A percentile compares a stretch with the other conserved stretches of the same genome.
Conservation (phyloP, 2,888 invertebrate genomes). For the Dioctria linearis region DNA sequence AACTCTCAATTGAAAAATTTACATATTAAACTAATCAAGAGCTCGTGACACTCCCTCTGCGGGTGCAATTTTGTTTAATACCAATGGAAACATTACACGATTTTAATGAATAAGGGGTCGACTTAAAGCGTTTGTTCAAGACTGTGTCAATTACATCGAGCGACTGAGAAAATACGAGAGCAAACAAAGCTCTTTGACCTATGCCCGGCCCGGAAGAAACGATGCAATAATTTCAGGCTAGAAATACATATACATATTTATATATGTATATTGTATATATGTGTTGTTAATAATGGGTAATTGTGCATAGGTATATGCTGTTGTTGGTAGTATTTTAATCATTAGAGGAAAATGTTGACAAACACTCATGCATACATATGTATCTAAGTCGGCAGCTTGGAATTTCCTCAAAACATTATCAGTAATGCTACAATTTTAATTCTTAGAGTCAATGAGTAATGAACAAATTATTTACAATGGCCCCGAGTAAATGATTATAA, state of each 20-base stretch:
- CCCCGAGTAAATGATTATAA: too few species aligned
- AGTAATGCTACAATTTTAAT: background rate
- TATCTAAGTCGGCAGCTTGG: too few species aligned
- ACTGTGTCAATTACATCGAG: background rate
- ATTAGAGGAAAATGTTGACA: too few species aligned
- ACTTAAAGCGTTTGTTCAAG: background rate
- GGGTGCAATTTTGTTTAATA: slow-evolving; percentile 7
- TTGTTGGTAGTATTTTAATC: too few species aligned
- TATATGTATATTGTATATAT: too few species aligned
- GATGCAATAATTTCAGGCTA: background rate
- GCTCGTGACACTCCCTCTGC: slow-evolving; percentile 54
- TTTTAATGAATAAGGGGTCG: slow-evolving; percentile 11
- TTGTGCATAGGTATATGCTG: too few species aligned
- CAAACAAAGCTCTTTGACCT: slow-evolving; percentile 8
- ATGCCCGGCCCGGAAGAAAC: background rate
- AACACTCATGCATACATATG: too few species aligned
- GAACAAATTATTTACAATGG: background rate
- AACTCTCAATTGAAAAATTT: slow-evolving; percentile 60
- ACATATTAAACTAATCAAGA: slow-evolving; percentile 55
- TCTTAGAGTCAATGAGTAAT: background rate
- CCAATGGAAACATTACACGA: background rate
- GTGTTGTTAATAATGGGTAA: too few species aligned
- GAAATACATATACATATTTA: too few species aligned
- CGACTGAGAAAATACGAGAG: background rate
- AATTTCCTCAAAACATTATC: background rate